Base-by-base conservation (phyloP, 2,113 vertebrate genomes). In the Sturnus vulgaris region DNA sequence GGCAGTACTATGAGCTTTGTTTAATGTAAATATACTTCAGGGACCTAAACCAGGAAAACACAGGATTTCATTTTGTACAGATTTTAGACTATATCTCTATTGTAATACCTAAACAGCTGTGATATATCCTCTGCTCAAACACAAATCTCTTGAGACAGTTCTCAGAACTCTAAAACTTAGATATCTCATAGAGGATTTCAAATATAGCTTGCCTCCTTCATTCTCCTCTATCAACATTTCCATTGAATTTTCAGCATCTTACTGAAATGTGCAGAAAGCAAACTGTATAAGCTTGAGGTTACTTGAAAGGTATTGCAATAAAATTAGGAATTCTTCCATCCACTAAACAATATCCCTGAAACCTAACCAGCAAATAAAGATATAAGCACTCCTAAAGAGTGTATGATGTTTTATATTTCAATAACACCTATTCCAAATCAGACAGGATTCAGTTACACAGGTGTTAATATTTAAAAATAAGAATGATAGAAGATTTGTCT, bases 1-100 rank as follows among this genome's bases (percentile, higher is more conserved):
- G 89, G 95, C 95, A 95, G 73, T 40, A 68, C 69, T 86, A 20
- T 46, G 57, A 81, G 61, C 82, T 93, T 92, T 87, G 37, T 91
- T 88, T 95, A 95, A 96, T 61, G 83, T 87, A 97, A 95, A 93
- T 89, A 93, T 33, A 79, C 86, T 87, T 91, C 81, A 92, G 94
- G 49, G 95, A 92, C 72, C 49, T 89, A 95, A 95, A 95, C 28
- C 65, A 88, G 81, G 84, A 95, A 92, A 95, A 89, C 70, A 81
- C 37, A 37, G n/a, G 66, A 71, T 91, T 93, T 96, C 56, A 68
- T 81, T 91, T 68, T 66, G 44, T 75, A 78, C 56, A 91, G 65
- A 84, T 82, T 91, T 91, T 75, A 93, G 44, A 88, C 77, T 44
- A 5, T 64, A 33, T 93, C 64, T 76, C 53, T 84, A 13, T 49